Base-by-base conservation (phyloP, 2,113 vertebrate genomes). In the Madoqua kirkii region DNA sequence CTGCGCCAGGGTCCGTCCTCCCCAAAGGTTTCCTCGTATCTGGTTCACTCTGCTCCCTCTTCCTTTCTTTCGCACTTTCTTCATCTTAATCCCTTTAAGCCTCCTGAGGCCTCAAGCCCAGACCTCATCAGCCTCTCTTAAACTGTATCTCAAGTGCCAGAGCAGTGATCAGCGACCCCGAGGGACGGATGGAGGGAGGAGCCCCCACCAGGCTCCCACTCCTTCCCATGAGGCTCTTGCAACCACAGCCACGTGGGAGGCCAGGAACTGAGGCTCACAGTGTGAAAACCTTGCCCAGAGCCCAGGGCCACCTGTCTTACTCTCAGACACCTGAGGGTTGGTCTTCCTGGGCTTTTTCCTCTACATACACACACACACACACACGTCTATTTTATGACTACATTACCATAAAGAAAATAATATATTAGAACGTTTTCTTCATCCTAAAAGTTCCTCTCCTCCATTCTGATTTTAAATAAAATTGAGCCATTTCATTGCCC, bases 401-500 rank as follows among this genome's bases (percentile, higher is more conserved):
- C 33, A 14, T 33, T 33, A 45, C 43, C 8, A 1, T 83, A 60
- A 52, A 83, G 10, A 76, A 36, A 67, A 9, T 48, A 55, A 45
- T 15, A 67, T 67, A 82, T 82, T 45, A 57, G 64, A 59, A 92
- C 4, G 8, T 89, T 78, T 59, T 48, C 67, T 86, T 40, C 50
- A 14, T 55, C 17, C 64, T 90, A n/a, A 50, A 78, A 83, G 31
- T 57, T 59, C 62, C n/a, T 55, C 25, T 52, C 7, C 25, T 3
- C 31, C 16, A 55, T 91, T 45, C 67, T 92, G 29, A 94, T 57
- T 92, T 94, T 84, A 79, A 83, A 36, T 25, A 54, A 64, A 92
- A 81, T 29, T 33, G 16, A 92, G 45, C 21, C 8, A 40, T 52
- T 52, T 59, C 12, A 23, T 27, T 36, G 7, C 27, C 62, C 33